Base-by-base conservation (phyloP, 2,113 vertebrate genomes). In the Passer domesticus region DNA sequence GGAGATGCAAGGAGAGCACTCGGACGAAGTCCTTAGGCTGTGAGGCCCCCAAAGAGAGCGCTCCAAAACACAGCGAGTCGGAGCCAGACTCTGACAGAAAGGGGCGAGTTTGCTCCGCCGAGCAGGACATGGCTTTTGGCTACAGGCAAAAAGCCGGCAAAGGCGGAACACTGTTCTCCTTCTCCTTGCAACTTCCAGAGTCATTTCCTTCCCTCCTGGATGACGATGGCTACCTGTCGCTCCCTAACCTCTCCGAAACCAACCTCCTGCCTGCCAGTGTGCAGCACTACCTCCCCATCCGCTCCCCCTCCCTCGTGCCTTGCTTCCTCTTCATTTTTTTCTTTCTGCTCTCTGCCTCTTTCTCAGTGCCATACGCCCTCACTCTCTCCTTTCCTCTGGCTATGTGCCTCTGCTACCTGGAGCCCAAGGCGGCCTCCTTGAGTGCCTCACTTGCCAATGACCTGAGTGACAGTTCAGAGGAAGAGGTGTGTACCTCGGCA, bases 361-460 rank as follows among this genome's bases (percentile, higher is more conserved):
- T 99, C 98, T 99, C 99, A 70, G 99, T 99, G 83, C 99, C 99
- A 84, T 99, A 98, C 24, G 99, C 99, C 74, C 99, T 99, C 98
- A 99, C 99, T 91, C 99, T 99, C 91, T 99, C 99, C 97, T 99
- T 99, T 97, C 99, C 99, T 94, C 98, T 99, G 98, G 99, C 99
- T 96, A 97, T 99, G 98, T 99, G 99, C 97, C 99, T 99, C 98
- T 99, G 99, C 99, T 99, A 99, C 98, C 99, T 99, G 99, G 99
- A 99, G 99, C 99, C 99, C 98, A 99, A 99, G 98, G 99, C 99
- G 91, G 98, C 99, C 96, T 99, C 99, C 97, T 98, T 99, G 98
- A 99, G 98, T 96, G 98, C 99, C 98, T 99, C 98, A 98, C 98
- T 99, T 98, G 98, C 99, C 98, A 99, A 99, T 98, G 98, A 99